phyloP scores from a whole-genome alignment of 1,140 invertebrate genomes.

The Diuraphis noxia region DNA sequence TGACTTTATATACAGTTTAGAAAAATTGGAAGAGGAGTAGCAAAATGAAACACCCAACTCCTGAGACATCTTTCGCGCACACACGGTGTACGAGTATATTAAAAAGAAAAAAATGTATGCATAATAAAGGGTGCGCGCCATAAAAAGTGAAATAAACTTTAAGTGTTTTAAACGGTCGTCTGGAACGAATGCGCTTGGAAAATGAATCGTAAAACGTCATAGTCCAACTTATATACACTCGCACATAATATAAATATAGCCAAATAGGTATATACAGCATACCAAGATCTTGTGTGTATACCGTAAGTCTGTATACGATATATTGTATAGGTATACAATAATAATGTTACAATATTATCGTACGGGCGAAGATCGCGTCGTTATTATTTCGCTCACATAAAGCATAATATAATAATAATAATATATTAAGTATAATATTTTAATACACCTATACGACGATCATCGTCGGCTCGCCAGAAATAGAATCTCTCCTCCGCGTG shows the following conservation, averaged over 20 bases:
- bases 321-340: not conserved
- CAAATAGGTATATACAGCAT: not conserved
- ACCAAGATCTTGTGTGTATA: no score
- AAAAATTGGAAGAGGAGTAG: not conserved
- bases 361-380: not conserved
- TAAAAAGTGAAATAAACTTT: not conserved
- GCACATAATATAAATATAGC: not conserved
- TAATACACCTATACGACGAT: not conserved
- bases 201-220: not conserved
- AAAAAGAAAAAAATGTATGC: no score
- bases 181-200: not conserved
- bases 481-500: not conserved
- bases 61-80: no score
- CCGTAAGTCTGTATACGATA: not conserved
- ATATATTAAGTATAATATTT: not conserved
- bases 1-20: not conserved
- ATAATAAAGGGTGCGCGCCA: not conserved
- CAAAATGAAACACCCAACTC: not conserved
- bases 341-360: not conserved
- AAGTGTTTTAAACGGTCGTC: constrained; percentile 7
- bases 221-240: not conserved
- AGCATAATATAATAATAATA: not conserved
- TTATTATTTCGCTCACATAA: not conserved
- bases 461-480: constrained; percentile 30
- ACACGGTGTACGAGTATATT: no score